Conservation (phyloP, 2,113 vertebrate genomes). For the Bungarus multicinctus region DNA sequence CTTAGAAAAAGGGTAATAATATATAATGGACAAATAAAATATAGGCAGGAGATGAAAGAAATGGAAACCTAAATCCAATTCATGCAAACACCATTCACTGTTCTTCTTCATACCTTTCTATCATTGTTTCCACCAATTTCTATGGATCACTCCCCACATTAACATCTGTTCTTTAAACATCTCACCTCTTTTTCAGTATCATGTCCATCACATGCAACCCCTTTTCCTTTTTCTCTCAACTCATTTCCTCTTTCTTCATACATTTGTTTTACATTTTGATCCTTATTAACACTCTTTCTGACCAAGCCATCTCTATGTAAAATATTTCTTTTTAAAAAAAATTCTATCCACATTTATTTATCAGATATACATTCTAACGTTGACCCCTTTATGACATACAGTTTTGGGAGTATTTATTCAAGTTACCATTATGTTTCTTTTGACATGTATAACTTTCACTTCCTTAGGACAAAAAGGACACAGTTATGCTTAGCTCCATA, state of each 20-base stretch:
- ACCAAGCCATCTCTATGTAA: background rate
- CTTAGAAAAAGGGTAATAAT: background rate
- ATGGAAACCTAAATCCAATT: background rate
- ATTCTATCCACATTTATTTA: background rate
- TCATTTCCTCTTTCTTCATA: background rate
- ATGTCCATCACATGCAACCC: background rate
- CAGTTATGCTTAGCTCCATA: background rate
- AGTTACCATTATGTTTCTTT: background rate
- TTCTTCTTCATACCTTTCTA: background rate
- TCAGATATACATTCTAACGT: background rate
- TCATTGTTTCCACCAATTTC: background rate
- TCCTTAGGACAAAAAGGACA: background rate
- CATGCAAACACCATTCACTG: background rate
- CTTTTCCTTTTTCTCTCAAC: background rate
- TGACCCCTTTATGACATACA: background rate
- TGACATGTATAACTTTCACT: background rate
- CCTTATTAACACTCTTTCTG: background rate
- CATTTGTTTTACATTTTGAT: background rate
- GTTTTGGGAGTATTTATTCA: background rate
- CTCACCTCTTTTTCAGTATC: background rate
- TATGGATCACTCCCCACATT: background rate
- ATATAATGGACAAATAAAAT: background rate
- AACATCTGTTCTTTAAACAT: background rate
- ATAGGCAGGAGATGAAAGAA: background rate
- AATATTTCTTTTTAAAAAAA: background rate